Base-by-base conservation (phyloP, 2,113 vertebrate species). In the Elanoides forficatus region DNA sequence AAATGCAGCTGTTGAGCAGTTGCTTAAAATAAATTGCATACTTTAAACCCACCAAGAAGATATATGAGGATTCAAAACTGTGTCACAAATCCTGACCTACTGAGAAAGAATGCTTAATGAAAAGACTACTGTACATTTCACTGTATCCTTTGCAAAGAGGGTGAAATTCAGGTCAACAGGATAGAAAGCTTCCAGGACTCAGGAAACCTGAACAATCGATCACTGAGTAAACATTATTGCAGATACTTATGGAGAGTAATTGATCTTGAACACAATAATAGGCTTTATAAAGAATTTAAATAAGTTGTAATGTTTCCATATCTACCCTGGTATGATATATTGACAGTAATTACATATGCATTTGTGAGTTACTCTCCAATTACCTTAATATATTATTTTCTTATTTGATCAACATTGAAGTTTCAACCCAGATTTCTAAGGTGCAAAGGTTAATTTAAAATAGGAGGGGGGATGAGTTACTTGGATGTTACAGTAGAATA, bases 101-200 rank as follows among this genome's bases (percentile, higher is more conserved):
- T 96, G 89, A 95, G 94, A 95, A 95, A 94, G 95, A 95, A 95
- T 89, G 84, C 91, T 95, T 97, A 97, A 95, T 93, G 95, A 95
- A 97, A 97, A 96, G 95, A 96, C 94, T 97, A 96, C 95, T 97
- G 96, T 97, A 97, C 15, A 4, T 96, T 96, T 97, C 93, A 96
- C 96, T 96, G 92, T 97, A 97, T 96, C 95, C 92, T 97, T 94
- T 96, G 89, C 86, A 79, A 94, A 74, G 86, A 94, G 95, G 97
- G 96, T 97, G 95, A 97, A 97, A 95, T 96, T 96, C 63, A 91
- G 87, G 86, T 98, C 95, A 97, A 92, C 75, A 94, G 94, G 91
- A 97, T 90, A 97, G 93, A 97, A 94, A 79, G 63, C 88, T 97
- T 97, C 90, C 95, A 97, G 59, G 75, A 67, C 94, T 94, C 93